Conservation (phyloP, 2,113 vertebrate genomes). For the Microtus montanus region DNA sequence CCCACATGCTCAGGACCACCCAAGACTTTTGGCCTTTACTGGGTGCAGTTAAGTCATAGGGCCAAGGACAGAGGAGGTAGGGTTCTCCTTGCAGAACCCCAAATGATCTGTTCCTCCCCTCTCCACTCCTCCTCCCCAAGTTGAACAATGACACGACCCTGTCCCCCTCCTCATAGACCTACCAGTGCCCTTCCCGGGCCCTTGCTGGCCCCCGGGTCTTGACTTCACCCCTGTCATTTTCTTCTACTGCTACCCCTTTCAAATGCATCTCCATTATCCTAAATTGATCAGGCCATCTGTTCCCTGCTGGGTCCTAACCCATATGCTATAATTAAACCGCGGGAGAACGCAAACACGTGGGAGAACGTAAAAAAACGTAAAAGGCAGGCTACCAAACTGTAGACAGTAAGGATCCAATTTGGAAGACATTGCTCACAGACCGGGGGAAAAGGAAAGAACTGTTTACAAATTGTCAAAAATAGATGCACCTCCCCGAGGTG, state of each 20-base stretch:
- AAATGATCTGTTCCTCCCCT: background rate
- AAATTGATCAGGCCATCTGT: slow-evolving; percentile 45
- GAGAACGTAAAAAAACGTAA: background rate
- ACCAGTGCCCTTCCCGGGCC: too few relatives aligned
- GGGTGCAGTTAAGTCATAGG: background rate
- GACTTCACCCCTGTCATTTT: background rate
- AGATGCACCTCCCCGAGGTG: background rate
- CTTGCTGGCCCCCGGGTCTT: background rate
- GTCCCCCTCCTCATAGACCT: background rate
- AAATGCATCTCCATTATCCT: slow-evolving; percentile 53
- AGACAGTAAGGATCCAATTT: background rate
- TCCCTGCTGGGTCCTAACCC: slow-evolving; percentile 51
- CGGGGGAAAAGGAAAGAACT: background rate
- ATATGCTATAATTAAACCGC: slow-evolving; percentile 47
- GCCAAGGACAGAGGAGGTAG: background rate
- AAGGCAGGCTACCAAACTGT: slow-evolving; percentile 15
- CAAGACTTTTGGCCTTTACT: background rate
- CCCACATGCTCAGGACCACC: background rate
- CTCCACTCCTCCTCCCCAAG: background rate
- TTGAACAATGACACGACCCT: background rate
- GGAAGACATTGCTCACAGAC: slow-evolving; percentile 3
- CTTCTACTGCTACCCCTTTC: background rate
- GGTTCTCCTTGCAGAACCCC: background rate
- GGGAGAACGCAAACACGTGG: slow-evolving; percentile 5
- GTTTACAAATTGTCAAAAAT: slow-evolving; percentile 6